Conservation (phyloP, 2,888 invertebrate genomes). For the Lydus trimaculatus region DNA sequence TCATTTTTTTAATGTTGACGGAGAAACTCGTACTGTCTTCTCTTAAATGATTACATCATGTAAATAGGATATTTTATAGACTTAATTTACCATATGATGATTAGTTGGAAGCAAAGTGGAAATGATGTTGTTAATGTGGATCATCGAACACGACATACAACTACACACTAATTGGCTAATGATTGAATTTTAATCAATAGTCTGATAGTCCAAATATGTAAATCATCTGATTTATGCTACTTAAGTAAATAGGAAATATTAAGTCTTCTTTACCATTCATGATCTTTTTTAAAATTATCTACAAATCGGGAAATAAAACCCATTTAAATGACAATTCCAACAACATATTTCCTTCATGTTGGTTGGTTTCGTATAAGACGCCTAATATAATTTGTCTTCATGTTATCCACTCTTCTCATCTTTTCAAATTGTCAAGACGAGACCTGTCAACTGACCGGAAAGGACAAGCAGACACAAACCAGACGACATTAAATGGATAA, state of each 20-base stretch:
- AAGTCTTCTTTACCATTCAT: background rate
- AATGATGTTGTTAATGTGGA: background rate
- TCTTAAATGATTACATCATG: background rate
- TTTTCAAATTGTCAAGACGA: constrained; percentile 47
- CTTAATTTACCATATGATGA: background rate
- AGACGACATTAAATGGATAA: background rate
- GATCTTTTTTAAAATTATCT: no score
- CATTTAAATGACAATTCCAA: background rate
- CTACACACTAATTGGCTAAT: background rate
- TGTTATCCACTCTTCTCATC: constrained; percentile 43
- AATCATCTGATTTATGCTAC: no score
- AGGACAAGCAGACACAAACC: constrained; percentile 30
- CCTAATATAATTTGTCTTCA: constrained; percentile 50
- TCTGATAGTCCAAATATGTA: background rate
- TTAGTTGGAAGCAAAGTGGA: background rate
- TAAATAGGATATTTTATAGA: background rate
- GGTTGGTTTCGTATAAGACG: constrained; percentile 48
- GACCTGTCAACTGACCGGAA: constrained; percentile 41
- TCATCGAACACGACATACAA: background rate
- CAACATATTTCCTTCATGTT: background rate
- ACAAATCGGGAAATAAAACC: background rate
- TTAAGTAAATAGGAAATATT: no score
- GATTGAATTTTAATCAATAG: background rate
- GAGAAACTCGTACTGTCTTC: background rate
- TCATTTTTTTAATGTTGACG: background rate